Evolutionary conservation across 2,888 invertebrate species (phyloP), one percentile per base, ranked within the genome.

Genomic region (Hylaea fasciaria): DNA sequence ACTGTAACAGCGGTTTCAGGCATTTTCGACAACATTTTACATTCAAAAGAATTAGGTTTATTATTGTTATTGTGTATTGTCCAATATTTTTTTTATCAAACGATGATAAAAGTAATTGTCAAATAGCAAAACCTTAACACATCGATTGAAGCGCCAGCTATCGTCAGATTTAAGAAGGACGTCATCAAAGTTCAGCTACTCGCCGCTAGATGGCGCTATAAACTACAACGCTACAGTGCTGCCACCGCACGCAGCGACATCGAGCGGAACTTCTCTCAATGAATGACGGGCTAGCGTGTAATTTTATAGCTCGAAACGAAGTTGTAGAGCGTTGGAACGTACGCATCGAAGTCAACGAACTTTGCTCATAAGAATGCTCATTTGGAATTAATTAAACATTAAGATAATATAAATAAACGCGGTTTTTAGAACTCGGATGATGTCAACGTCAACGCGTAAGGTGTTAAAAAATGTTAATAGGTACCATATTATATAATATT

Each of bases 341-440:
- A 87, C 85, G 79, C 82, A 78, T 70, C 58, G 76, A 77, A 81
- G 88, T 89, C 89, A 89, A 88, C 81, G 89, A 91, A 84, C 91
- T 77, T 76, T 68, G 72, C 70, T 76, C 80, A 76, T 68, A 69
- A 63, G 63, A 64, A n/a, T n/a, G n/a, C n/a, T n/a, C 57, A 68
- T 75, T 64, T 66, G 57, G 5, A 63, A 65, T 62, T 68, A 63
- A 58, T 63, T 55, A 64, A 46, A 57, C 52, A 65, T 58, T 59
- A 32, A 32, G 32, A 10, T 53, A 53, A 47, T 51, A 22, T 50
- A 61, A 45, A 57, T 47, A 62, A 51, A 70, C 61, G 55, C 58
- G 62, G 64, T 62, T 69, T 62, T 53, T 59, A 64, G 65, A 62
- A 61, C 63, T 54, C 12, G 8, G 41, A 46, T 54, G 54, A 58